Percentiles rank a stretch among this genome's conserved stretches.
phyloP scores from a whole-genome alignment of 2,113 vertebrate species.

The Pimephales promelas region DNA sequence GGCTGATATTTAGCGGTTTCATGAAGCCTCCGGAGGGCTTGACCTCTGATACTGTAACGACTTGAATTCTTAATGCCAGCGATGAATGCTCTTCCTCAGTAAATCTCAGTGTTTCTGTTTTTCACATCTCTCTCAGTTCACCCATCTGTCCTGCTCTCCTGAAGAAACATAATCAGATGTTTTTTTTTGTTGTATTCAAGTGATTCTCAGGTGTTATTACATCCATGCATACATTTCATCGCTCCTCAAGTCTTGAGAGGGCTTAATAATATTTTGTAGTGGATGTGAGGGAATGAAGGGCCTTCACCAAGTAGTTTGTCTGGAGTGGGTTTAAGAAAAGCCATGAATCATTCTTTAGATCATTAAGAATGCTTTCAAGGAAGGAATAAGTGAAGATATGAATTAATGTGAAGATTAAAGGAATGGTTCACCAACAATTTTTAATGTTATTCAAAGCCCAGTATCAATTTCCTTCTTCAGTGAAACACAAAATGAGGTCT shows the following conservation, averaged over 20 bases:
- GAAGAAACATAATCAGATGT: conserved; percentile 6
- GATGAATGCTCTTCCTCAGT: conserved; percentile 18
- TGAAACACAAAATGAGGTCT: background rate
- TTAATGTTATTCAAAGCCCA: background rate
- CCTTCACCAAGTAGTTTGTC: background rate
- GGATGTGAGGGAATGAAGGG: background rate
- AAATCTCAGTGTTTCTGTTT: background rate
- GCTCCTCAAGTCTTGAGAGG: conserved; percentile 4
- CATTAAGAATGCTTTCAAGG: background rate
- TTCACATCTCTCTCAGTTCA: background rate
- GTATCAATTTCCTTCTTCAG: background rate
- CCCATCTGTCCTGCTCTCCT: background rate
- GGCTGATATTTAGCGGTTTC: conserved; percentile 53
- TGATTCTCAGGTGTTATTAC: conserved; percentile 13
- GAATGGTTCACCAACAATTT: background rate
- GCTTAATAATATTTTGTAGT: conserved; percentile 31
- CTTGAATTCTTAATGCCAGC: conserved; percentile 43
- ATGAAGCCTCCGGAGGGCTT: conserved; percentile 41
- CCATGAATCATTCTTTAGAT: conserved; percentile 7
- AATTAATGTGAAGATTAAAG: background rate
- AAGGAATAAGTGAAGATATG: background rate
- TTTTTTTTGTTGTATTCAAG: conserved; percentile 10
- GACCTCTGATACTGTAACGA: conserved; percentile 40
- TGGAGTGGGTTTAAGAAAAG: conserved; percentile 6
- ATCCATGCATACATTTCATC: conserved; percentile 10